Evolutionary conservation across 2,113 vertebrate genomes (phyloP).

Genomic region (Strix uralensis): DNA sequence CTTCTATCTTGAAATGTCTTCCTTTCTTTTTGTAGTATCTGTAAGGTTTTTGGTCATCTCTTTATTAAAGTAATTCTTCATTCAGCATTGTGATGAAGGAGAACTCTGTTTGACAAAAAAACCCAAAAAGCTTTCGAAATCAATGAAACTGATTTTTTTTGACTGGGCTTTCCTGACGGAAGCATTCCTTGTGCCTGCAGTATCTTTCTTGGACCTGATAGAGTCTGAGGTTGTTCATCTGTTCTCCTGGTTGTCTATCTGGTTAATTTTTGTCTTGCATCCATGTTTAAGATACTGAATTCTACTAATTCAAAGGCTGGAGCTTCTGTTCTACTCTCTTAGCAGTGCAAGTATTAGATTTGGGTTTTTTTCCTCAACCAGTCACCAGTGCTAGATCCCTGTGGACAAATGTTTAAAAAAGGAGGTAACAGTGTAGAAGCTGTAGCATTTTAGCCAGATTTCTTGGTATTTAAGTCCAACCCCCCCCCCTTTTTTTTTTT

Average conservation of each 20-base stretch:
- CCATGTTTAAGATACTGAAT: neutral
- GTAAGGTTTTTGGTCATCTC: neutral
- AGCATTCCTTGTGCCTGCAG: neutral
- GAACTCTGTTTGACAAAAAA: neutral
- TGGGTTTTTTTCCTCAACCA: neutral
- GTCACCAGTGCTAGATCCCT: neutral
- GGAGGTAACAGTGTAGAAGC: neutral
- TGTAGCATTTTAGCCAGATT: neutral
- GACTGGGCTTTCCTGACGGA: neutral
- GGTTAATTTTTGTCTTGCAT: neutral
- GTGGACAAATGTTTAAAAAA: neutral
- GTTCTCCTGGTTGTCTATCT: neutral
- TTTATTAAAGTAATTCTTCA: neutral
- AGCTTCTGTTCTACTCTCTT: neutral
- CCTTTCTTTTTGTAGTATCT: neutral
- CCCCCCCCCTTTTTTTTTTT: too few relatives aligned
- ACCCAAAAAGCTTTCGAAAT: neutral
- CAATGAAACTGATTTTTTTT: neutral
- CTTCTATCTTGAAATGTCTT: neutral
- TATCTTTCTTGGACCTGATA: neutral
- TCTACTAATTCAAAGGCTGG: neutral
- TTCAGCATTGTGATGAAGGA: neutral
- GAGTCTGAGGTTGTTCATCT: neutral
- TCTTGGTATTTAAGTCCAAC: neutral
- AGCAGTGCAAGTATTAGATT: neutral